phyloP scores from a whole-genome alignment of 92 coral and sea anemone genomes.

The Umimayanthus chanpuru region DNA sequence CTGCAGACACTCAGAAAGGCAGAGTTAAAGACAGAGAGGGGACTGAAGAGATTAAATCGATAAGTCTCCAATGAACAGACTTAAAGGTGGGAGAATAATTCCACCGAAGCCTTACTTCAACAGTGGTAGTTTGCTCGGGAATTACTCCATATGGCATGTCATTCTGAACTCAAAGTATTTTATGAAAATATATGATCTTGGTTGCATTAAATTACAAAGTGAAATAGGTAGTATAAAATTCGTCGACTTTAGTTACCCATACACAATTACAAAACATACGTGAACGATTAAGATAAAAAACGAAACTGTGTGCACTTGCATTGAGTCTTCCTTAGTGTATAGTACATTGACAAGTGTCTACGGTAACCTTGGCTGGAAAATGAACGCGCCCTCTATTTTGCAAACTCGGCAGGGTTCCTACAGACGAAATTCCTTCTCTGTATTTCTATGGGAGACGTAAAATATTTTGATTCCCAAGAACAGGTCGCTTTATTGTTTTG shows the following conservation, averaged over 20 bases:
- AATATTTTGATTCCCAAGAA: conserved; percentile 48
- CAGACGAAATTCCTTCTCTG: conserved; percentile 18
- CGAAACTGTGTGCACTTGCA: background rate
- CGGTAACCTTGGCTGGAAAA: background rate
- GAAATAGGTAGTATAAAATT: background rate
- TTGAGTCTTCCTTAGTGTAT: background rate
- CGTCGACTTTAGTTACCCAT: background rate
- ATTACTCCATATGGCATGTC: background rate
- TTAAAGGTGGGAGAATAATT: background rate
- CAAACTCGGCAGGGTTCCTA: conserved; percentile 3
- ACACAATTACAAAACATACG: background rate
- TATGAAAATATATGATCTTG: too few relatives aligned
- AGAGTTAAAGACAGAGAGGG: background rate
- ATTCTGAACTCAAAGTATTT: too few relatives aligned
- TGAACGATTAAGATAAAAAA: background rate
- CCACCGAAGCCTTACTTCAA: background rate
- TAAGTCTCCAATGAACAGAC: background rate
- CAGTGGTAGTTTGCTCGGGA: background rate
- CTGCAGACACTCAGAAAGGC: too few relatives aligned
- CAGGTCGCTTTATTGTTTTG: conserved; percentile 40
- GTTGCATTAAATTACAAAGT: background rate
- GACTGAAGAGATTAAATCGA: background rate
- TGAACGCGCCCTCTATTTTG: background rate
- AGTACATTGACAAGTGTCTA: background rate
- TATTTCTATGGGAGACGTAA: conserved; percentile 42